Conservation (phyloP, 2,888 invertebrate genomes). For the Meteorus colon region DNA sequence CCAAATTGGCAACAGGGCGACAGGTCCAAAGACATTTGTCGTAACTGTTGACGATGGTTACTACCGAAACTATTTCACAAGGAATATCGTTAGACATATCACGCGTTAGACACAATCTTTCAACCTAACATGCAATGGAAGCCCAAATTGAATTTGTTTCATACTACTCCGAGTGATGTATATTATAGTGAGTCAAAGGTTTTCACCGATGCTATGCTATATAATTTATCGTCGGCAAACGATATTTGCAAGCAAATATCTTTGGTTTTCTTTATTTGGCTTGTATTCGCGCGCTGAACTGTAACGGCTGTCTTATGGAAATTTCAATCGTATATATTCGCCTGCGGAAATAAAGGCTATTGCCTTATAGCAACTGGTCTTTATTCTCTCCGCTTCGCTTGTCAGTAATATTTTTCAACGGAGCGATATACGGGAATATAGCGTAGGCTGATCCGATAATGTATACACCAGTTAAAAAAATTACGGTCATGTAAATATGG, state of each 20-base stretch:
- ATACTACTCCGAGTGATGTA: conserved; percentile 40
- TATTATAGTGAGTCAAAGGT: conserved; percentile 56
- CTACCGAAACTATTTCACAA: conserved; percentile 27
- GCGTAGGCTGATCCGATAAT: conserved; percentile 31
- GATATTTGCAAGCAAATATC: conserved; percentile 26
- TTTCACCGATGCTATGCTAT: conserved; percentile 48
- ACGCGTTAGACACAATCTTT: conserved; percentile 12
- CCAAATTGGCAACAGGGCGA: conserved; percentile 54
- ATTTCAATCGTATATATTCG: conserved; percentile 53
- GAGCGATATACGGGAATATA: conserved; percentile 23
- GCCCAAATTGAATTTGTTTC: conserved; percentile 61
- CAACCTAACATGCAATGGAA: conserved; percentile 35
- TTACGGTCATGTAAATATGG: conserved; percentile 14
- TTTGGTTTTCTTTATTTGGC: conserved; percentile 55
- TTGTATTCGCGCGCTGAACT: conserved; percentile 53
- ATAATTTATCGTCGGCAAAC: background rate
- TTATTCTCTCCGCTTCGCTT: conserved; percentile 46
- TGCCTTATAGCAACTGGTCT: conserved; percentile 47
- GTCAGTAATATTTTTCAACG: conserved; percentile 36
- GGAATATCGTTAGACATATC: background rate
- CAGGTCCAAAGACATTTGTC: conserved; percentile 49
- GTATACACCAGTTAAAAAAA: conserved; percentile 16
- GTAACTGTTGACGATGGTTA: conserved; percentile 50
- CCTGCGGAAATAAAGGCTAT: conserved; percentile 47
- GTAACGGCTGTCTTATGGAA: conserved; percentile 60